Conservation (phyloP, 2,888 invertebrate genomes). For the Cotesia congregata region DNA sequence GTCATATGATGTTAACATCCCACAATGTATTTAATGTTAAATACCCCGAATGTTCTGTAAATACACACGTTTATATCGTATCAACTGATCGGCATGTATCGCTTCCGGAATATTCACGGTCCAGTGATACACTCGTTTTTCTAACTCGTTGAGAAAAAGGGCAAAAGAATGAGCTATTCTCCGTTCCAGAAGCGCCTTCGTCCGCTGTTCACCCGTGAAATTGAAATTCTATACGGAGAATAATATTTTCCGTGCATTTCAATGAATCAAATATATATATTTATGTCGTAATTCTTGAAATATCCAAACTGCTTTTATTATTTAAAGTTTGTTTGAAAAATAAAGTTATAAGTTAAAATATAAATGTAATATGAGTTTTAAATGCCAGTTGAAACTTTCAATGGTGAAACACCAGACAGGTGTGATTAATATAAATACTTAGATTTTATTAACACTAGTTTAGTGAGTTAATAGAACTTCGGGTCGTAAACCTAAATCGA, state of each 20-base stretch:
- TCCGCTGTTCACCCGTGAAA: constrained; percentile 6
- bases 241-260: background rate
- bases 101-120: constrained; percentile 27
- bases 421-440: background rate
- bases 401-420: background rate
- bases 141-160: background rate
- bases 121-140: background rate
- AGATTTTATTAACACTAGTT: background rate
- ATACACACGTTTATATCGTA: constrained; percentile 2
- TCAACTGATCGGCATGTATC: constrained; percentile 8
- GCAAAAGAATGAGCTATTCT: background rate
- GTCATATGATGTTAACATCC: constrained; percentile 3
- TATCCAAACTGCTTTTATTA: background rate
- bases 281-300: background rate
- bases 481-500: constrained; percentile 30
- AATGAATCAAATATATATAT: background rate
- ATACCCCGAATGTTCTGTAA: background rate
- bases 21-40: background rate
- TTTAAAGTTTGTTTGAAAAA: background rate
- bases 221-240: constrained; percentile 8
- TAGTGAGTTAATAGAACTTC: background rate
- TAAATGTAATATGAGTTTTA: too few relatives aligned
- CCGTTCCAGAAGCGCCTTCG: background rate
- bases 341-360: too few relatives aligned
- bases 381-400: background rate